A percentile compares a stretch with the other conserved stretches of the same genome.
Evolutionary conservation across 2,113 vertebrate genomes (phyloP).

Genomic region (Oreamnos americanus): DNA sequence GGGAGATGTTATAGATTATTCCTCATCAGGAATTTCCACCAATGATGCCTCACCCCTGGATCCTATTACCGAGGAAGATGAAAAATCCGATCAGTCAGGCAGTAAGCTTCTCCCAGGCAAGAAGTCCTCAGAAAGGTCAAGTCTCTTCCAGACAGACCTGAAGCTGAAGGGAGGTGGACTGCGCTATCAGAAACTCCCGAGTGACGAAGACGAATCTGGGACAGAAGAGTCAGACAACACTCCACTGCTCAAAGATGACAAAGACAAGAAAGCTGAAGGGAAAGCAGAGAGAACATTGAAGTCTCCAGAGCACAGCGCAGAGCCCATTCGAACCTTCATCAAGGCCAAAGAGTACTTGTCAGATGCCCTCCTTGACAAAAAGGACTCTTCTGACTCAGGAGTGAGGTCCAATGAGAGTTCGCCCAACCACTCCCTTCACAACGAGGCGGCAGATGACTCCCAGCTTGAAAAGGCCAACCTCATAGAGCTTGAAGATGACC

Average conservation of each 20-base stretch:
- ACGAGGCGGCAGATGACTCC: conserved; percentile 84
- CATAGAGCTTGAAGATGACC: conserved; percentile 91
- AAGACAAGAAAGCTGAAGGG: conserved; percentile 81
- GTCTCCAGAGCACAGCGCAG: conserved; percentile 81
- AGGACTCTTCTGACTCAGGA: conserved; percentile 94
- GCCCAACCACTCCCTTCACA: conserved; percentile 90
- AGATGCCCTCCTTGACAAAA: conserved; percentile 91
- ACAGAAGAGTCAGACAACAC: conserved; percentile 92
- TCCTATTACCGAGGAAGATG: conserved; percentile 98
- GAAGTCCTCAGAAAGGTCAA: conserved; percentile 84
- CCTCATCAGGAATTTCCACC: conserved; percentile 84
- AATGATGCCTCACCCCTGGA: conserved; percentile 89
- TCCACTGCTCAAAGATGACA: conserved; percentile 89
- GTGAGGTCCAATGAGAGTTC: conserved; percentile 92
- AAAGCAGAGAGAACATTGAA: conserved; percentile 76
- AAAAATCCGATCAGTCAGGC: conserved; percentile 90
- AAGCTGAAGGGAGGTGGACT: conserved; percentile 88
- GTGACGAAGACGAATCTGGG: conserved; percentile 94
- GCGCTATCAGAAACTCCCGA: conserved; percentile 92
- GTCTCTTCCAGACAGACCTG: conserved; percentile 92
- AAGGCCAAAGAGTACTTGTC: conserved; percentile 88
- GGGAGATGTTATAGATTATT: conserved; percentile 87
- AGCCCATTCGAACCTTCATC: conserved; percentile 82
- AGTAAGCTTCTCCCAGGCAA: conserved; percentile 87
- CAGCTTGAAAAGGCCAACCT: conserved; percentile 86